Percentiles rank a stretch among this genome's conserved stretches.
Conservation (phyloP, 2,888 invertebrate genomes). For the Allolobophora icterica region DNA sequence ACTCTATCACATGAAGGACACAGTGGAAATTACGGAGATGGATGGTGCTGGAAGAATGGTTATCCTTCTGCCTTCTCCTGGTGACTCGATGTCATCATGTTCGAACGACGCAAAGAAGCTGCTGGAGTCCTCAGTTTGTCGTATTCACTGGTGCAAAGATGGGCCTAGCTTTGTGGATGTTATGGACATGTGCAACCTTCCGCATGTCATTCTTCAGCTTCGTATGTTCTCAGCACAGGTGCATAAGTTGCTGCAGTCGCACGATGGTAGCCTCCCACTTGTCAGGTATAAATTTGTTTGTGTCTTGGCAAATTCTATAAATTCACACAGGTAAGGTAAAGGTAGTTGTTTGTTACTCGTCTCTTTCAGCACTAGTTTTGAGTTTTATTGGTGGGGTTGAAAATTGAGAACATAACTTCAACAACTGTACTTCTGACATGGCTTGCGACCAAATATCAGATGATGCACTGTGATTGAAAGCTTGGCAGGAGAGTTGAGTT, state of each 20-base stretch:
- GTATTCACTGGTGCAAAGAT: conserved; percentile 71
- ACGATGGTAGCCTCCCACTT: conserved; percentile 79
- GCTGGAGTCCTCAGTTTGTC: conserved; percentile 71
- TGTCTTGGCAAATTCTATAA: neutral
- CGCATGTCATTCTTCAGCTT: conserved; percentile 71
- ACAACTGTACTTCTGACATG: too few species aligned
- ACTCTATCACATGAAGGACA: conserved; percentile 74
- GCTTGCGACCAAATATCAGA: too few species aligned
- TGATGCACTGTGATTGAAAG: too few species aligned
- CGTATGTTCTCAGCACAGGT: conserved; percentile 74
- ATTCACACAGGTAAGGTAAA: neutral
- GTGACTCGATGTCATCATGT: neutral
- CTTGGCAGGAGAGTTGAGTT: too few species aligned
- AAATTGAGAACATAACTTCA: too few species aligned
- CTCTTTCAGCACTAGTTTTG: too few species aligned
- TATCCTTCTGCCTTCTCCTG: conserved; percentile 65
- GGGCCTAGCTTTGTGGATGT: conserved; percentile 76
- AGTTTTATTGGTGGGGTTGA: too few species aligned
- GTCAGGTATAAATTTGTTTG: conserved; percentile 72
- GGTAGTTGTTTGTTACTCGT: neutral
- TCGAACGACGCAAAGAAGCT: conserved; percentile 19
- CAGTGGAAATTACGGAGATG: conserved; percentile 76
- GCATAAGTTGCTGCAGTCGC: conserved; percentile 75
- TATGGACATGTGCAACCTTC: conserved; percentile 72
- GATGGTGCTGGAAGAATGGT: conserved; percentile 75